A percentile compares a stretch with the other conserved stretches of the same genome.
These are phyloP conservation scores for Acleris sparsana DNA, from an alignment of 2,888 invertebrate genomes.

Conservation along the genomic window DNA sequence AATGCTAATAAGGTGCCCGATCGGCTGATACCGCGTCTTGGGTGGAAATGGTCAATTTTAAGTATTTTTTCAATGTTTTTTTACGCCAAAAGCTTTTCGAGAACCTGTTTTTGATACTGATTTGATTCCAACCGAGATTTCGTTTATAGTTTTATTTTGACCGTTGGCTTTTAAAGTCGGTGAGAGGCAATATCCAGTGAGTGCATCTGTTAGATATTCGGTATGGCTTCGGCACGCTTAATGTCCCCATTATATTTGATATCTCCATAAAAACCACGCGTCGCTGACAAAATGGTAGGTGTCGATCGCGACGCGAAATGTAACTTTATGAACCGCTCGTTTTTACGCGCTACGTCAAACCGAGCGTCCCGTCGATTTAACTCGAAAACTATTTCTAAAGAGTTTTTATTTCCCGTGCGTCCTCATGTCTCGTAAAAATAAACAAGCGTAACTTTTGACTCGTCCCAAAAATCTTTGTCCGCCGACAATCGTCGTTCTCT, in stretches of 20 bases:
- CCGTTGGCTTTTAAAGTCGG: slow-evolving; percentile 14
- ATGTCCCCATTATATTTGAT: slow-evolving; percentile 52
- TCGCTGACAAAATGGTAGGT: slow-evolving; percentile 49
- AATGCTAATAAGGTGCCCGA: slow-evolving; percentile 77
- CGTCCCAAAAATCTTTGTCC: slow-evolving; percentile 71
- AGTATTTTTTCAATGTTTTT: slow-evolving; percentile 37
- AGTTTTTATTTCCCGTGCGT: slow-evolving; percentile 52
- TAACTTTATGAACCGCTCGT: slow-evolving; percentile 49
- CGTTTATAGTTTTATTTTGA: slow-evolving; percentile 22
- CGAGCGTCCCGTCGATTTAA: slow-evolving; percentile 59
- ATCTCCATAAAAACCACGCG: slow-evolving; percentile 42
- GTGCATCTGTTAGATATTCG: slow-evolving; percentile 33
- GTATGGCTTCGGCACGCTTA: slow-evolving; percentile 46
- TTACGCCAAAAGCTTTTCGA: slow-evolving; percentile 26
- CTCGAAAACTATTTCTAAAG: slow-evolving; percentile 54
- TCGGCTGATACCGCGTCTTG: slow-evolving; percentile 62
- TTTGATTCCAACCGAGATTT: slow-evolving; percentile 32
- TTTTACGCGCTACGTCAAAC: slow-evolving; percentile 45
- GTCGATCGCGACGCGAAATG: slow-evolving; percentile 49
- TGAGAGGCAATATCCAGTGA: slow-evolving; percentile 21
- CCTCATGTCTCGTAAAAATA: slow-evolving; percentile 61
- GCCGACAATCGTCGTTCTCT: slow-evolving; percentile 69
- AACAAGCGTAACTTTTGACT: slow-evolving; percentile 76
- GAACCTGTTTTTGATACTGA: slow-evolving; percentile 32
- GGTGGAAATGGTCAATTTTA: slow-evolving; percentile 51